Conservation (phyloP, 2,113 vertebrate species). For the Mustela nigripes region DNA sequence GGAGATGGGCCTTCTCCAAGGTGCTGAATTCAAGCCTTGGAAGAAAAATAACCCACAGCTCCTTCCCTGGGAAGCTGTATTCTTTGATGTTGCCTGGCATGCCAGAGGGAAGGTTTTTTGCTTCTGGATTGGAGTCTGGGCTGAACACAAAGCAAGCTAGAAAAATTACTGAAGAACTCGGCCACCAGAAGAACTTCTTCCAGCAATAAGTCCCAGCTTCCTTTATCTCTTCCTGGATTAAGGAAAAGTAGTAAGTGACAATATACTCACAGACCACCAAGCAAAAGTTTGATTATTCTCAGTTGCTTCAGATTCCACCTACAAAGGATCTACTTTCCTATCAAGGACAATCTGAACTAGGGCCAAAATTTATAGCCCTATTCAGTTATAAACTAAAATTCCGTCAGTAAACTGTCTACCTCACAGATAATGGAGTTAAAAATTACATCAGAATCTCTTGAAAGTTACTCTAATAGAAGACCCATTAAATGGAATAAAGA, state of each 20-base stretch:
- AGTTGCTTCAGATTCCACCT: background rate
- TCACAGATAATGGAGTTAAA: constrained; percentile 17
- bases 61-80: background rate
- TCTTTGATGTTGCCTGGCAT: background rate
- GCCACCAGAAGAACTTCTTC: background rate
- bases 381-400: constrained; percentile 4
- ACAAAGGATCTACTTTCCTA: background rate
- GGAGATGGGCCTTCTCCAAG: background rate
- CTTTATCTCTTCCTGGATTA: background rate
- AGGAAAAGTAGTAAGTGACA: background rate
- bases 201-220: background rate
- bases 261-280: background rate
- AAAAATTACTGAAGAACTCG: background rate
- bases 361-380: background rate
- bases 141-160: background rate
- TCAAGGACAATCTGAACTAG: background rate
- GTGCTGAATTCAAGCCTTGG: background rate
- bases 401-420: background rate
- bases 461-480: constrained; percentile 45
- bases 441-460: constrained; percentile 35
- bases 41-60: background rate
- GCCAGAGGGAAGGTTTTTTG: background rate
- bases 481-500: constrained; percentile 26
- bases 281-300: background rate
- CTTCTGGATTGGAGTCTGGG: background rate